Evolutionary conservation across 1,140 invertebrate species (phyloP), one percentile per base, ranked within the genome.

Genomic region (Gonioctena quinquepunctata): DNA sequence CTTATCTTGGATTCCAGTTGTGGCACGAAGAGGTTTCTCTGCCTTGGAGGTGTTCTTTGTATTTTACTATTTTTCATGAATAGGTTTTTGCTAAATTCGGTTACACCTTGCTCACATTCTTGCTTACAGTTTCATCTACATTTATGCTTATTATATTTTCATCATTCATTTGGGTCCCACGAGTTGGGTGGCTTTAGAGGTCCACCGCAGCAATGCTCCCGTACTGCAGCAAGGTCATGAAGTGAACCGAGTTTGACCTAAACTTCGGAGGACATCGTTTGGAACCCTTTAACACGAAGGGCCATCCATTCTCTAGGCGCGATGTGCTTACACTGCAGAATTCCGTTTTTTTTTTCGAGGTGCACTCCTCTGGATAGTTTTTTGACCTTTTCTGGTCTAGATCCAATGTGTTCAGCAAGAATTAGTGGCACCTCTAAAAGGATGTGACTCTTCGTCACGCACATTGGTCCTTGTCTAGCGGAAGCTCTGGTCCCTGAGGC

Each of bases 381-480:
- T 7, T 56, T 19, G 52, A 56, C 52, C 52, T 56, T 56, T 6
- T 56, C 52, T 56, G 52, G 52, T 56, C 52, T 56, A 56, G 52
- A 56, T 56, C n/a, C 52, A 23, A 56, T 56, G 52, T 56, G 52
- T 56, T 56, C 18, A 19, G 52, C 6, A 7, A 56, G 16, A 56
- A 23, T n/a, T 56, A 56, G 52, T 56, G 52, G 52, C 52, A 56
- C 52, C 52, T 56, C 52, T 6, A 8, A 19, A 19, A 23, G 52
- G 52, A 23, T 56, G 52, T 56, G 52, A 56, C 23, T 56, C 52
- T 56, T 56, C 52, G 23, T 56, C 52, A 56, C 52, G 52, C 52
- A 56, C 52, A 56, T 56, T 56, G 52, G 52, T 56, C n/a, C 16
- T 18, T 16, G 52, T 56, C 23, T 18, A 23, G 52, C 52, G n/a